Conservation (phyloP, 1,140 invertebrate species). For the Drosophila hydei region DNA sequence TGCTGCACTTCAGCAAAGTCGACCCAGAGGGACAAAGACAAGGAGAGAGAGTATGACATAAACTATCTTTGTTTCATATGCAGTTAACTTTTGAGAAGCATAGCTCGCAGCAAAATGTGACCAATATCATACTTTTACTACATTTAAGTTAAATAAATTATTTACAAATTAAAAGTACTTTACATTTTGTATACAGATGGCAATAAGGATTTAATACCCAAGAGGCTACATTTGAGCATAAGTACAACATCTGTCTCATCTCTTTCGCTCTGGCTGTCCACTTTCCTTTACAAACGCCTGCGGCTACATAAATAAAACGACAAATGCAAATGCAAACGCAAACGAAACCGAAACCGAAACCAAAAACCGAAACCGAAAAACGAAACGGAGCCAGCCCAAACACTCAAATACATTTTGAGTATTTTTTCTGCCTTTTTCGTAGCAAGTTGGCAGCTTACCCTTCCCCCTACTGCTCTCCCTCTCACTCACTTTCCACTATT, state of each 20-base stretch:
- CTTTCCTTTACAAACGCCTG: constrained; percentile 31
- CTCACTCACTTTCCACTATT: constrained; percentile 2
- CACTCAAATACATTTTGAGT: constrained; percentile 51
- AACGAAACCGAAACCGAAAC: constrained; percentile 33
- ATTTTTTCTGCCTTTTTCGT: constrained; percentile 20
- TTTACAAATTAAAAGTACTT: neutral
- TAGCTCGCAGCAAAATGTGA: neutral
- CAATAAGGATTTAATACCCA: neutral
- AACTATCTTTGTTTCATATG: constrained; percentile 1
- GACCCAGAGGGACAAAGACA: neutral
- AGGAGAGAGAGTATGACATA: neutral
- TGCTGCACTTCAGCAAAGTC: constrained; percentile 27
- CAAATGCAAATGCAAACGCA: constrained; percentile 29
- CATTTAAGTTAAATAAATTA: neutral
- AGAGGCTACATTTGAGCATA: neutral
- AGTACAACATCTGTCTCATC: neutral
- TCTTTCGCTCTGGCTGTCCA: neutral
- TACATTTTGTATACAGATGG: neutral
- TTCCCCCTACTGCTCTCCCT: neutral
- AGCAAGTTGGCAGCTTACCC: constrained; percentile 19
- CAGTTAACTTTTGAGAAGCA: neutral
- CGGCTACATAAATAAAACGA: constrained; percentile 59
- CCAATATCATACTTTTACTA: neutral
- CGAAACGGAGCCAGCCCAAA: constrained; percentile 31
- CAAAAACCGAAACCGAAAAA: constrained; percentile 35